A percentile compares a stretch with the other conserved stretches of the same genome.
phyloP scores from a whole-genome alignment of 2,113 vertebrate genomes.

The Glareola pratincola region DNA sequence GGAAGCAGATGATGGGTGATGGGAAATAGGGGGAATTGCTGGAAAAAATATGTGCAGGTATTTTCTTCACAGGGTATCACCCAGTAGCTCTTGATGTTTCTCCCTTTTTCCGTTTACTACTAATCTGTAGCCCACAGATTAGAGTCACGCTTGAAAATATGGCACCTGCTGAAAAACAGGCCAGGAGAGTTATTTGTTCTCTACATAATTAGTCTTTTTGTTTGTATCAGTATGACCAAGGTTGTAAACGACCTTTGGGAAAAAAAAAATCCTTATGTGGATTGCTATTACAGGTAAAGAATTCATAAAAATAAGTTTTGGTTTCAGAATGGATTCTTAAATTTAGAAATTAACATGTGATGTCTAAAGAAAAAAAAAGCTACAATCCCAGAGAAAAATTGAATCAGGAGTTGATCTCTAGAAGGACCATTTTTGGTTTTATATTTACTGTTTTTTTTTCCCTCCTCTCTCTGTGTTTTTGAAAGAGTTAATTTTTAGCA shows the following conservation, averaged over 20 bases:
- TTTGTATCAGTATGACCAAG: background rate
- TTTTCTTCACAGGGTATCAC: background rate
- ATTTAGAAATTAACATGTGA: background rate
- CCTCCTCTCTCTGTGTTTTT: background rate
- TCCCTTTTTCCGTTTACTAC: background rate
- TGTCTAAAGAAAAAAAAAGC: background rate
- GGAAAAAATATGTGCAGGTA: background rate
- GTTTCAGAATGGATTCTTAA: background rate
- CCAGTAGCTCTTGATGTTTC: background rate
- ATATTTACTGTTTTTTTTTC: background rate
- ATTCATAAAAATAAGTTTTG: background rate
- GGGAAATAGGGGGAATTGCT: background rate
- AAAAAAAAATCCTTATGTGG: background rate
- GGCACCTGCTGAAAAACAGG: background rate
- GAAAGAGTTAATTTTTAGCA: background rate
- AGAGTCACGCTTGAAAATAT: background rate
- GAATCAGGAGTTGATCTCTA: background rate
- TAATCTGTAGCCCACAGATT: background rate
- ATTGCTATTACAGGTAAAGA: background rate
- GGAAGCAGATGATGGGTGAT: background rate
- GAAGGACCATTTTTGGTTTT: background rate
- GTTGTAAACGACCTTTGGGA: background rate
- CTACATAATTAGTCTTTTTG: background rate
- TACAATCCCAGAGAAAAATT: background rate
- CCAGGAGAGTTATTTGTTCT: background rate